Conservation (phyloP, 2,113 vertebrate genomes). For the Anoplopoma fimbria region DNA sequence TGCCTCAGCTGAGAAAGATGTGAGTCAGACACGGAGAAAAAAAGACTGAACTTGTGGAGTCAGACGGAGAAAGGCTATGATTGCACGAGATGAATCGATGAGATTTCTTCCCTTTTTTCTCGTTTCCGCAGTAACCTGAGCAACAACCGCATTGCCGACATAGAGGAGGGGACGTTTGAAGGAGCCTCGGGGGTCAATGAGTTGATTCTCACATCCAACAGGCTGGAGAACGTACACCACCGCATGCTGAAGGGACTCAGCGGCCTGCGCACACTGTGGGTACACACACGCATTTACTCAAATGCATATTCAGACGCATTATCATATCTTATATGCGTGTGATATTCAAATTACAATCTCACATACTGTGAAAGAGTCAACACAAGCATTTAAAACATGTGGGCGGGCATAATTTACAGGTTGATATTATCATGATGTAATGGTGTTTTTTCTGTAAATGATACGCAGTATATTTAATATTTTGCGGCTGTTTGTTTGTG, state of each 20-base stretch:
- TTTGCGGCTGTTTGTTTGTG: constrained; percentile 27
- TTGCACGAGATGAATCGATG: not conserved
- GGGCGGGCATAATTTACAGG: constrained; percentile 36
- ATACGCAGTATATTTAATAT: not conserved
- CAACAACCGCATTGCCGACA: constrained; percentile 98
- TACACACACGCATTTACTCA: constrained; percentile 51
- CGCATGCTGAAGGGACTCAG: constrained; percentile 96
- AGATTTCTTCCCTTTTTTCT: not conserved
- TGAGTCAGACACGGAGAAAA: no score
- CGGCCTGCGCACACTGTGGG: constrained; percentile 96
- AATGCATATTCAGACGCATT: constrained; percentile 36
- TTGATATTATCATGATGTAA: constrained; percentile 3
- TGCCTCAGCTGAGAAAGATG: constrained; percentile 98
- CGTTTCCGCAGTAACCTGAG: constrained; percentile 90
- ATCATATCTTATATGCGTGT: constrained; percentile 15
- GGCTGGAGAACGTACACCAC: constrained; percentile 91
- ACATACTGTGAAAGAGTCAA: constrained; percentile 4
- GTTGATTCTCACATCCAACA: constrained; percentile 94
- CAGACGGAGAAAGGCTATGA: not conserved
- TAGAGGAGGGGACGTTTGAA: constrained; percentile 97
- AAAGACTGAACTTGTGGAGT: no score
- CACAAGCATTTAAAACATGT: constrained; percentile 21
- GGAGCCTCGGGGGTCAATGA: constrained; percentile 95
- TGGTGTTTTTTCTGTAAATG: not conserved
- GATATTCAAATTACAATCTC: constrained; percentile 28